Conservation (phyloP, 2,888 invertebrate species). For the Ecdyonurus torrentis region DNA sequence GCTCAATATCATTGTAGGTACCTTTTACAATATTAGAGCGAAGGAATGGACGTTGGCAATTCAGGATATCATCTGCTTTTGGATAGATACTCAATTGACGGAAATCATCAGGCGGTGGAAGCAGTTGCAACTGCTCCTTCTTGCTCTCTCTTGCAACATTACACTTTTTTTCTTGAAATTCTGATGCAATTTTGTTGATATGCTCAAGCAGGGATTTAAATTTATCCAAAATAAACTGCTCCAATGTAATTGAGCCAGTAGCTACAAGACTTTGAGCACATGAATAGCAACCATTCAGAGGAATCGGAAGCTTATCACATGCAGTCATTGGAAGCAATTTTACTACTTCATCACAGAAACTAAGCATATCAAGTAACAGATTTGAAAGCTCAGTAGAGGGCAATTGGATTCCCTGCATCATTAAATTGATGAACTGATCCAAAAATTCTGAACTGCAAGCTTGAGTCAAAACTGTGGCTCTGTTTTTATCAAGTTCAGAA, state of each 20-base stretch:
- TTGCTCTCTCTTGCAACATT: conserved; percentile 17
- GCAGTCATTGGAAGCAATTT: conserved; percentile 21
- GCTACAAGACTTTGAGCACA: conserved; percentile 16
- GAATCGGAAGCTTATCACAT: conserved; percentile 19
- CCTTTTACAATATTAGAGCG: conserved; percentile 42
- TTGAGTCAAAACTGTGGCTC: conserved; percentile 15
- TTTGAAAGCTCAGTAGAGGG: conserved; percentile 15
- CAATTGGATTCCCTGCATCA: conserved; percentile 13
- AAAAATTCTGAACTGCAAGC: conserved; percentile 15
- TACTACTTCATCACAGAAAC: conserved; percentile 23
- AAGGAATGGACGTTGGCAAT: conserved; percentile 26
- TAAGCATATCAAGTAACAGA: conserved; percentile 17
- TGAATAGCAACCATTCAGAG: conserved; percentile 17
- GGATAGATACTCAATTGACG: conserved; percentile 29
- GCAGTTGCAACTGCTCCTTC: conserved; percentile 13
- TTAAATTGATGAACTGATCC: conserved; percentile 15
- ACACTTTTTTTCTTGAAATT: conserved; percentile 14
- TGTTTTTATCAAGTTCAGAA: conserved; percentile 15
- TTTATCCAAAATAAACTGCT: conserved; percentile 2
- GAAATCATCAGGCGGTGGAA: conserved; percentile 29
- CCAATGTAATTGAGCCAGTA: conserved; percentile 8
- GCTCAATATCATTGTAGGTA: conserved; percentile 40
- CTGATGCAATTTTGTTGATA: conserved; percentile 1
- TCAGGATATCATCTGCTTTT: conserved; percentile 25
- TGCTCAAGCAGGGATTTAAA: not conserved